Evolutionary conservation across 2,113 vertebrate species (phyloP), one percentile per base, ranked within the genome.

Genomic region (Ranitomeya imitator): DNA sequence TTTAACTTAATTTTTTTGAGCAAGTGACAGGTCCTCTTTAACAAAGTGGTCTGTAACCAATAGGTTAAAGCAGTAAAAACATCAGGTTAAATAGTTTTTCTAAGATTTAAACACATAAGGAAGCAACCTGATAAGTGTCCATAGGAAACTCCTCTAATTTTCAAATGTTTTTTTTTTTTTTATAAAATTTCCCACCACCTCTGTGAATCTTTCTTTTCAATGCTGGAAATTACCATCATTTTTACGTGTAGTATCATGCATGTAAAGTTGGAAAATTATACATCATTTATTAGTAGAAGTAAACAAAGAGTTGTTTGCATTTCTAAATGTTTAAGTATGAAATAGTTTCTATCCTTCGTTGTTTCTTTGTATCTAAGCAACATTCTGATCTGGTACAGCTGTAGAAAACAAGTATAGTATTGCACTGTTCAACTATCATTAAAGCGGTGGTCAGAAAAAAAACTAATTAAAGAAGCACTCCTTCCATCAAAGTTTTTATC

Each of bases 161-260:
- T 2, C 7, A 74, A 45, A 45, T 9, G 63, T 71, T 26, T 71
- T 71, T 74, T n/a, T n/a, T n/a, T n/a, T 18, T 16, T 37, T 45
- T 45, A 15, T 74, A 37, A 45, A 45, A 74, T 37, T 45, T 31
- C 71, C 67, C 15, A 15, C 37, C 12, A 51, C 37, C 14, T 45
- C 15, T 2, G 45, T 15, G 71, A 74, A 74, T 10, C 0, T 15
- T 45, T 16, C 14, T 26, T 37, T 74, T 12, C 6, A 18, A 74
- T 15, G 15, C 37, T 74, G 71, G 71, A 74, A 74, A 74, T 45
- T 74, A 74, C 71, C 71, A 45, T 74, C 9, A 74, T 74, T 74
- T 74, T 14, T 37, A 7, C 7, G 15, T 19, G 71, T 45, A 45
- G 31, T 45, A 45, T 45, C 71, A 37, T 18, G 15, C 23, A 26